These are phyloP conservation scores for Agapornis roseicollis DNA, from an alignment of 2,113 vertebrate genomes.

Conservation along the genomic window DNA sequence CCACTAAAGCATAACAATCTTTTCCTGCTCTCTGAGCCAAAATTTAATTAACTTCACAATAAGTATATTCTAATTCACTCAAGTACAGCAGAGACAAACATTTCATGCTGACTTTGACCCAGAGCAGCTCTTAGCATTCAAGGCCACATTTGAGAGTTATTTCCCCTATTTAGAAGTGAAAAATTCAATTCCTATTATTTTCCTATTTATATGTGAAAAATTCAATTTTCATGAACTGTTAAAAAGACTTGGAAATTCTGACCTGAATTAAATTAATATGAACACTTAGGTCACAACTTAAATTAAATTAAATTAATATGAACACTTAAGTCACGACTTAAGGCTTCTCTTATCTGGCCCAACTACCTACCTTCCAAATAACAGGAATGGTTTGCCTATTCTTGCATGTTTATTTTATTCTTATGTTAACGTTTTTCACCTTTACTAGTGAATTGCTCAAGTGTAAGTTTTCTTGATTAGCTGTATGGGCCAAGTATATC, in stretches of 20 bases:
- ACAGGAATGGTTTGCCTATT: not conserved
- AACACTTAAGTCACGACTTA: not conserved
- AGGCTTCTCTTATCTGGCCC: not conserved
- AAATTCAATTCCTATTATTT: not conserved
- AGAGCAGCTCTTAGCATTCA: not conserved
- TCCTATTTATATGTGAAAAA: not conserved
- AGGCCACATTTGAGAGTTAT: not conserved
- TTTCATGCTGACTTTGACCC: not conserved
- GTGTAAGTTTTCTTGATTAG: not conserved
- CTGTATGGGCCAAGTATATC: not conserved
- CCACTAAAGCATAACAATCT: not conserved
- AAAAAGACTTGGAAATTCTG: not conserved
- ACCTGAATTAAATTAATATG: not conserved
- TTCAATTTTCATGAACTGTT: not conserved
- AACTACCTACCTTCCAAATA: not conserved
- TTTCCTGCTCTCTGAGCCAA: not conserved
- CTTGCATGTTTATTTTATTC: not conserved
- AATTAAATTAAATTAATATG: not conserved
- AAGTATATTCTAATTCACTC: not conserved
- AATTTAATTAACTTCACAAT: not conserved
- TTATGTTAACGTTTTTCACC: not conserved
- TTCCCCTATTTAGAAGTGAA: not conserved
- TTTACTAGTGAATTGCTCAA: not conserved
- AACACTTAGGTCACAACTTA: not conserved
- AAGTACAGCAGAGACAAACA: not conserved